Evolutionary conservation across 2,797 vertebrate genomes (phyloP).

Genomic region (Epinephelus coioides): DNA sequence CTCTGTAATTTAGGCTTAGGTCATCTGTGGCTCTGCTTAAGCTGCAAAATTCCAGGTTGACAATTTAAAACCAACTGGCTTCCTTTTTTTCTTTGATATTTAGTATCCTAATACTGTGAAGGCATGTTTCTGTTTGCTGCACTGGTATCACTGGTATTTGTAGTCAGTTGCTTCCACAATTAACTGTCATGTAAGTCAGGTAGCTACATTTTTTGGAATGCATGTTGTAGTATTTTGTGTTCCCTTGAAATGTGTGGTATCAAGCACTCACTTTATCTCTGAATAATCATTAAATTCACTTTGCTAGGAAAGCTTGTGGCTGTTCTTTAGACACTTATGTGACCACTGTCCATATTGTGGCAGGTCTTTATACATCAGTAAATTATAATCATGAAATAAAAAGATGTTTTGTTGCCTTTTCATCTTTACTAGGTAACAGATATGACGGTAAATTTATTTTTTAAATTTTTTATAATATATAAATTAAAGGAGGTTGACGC

Average conservation of each 20-base stretch:
- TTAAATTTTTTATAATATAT: too few relatives aligned
- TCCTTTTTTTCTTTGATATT: background rate
- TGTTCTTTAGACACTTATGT: too few relatives aligned
- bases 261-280: background rate
- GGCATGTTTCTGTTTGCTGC: background rate
- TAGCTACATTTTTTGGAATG: constrained; percentile 10
- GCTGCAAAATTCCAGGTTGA: background rate
- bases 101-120: background rate
- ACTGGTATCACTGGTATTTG: background rate
- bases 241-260: background rate
- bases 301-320: too few relatives aligned
- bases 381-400: too few relatives aligned
- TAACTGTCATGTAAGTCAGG: background rate
- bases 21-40: constrained; percentile 37
- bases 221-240: background rate
- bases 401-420: too few relatives aligned
- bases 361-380: too few relatives aligned
- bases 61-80: background rate
- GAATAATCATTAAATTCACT: too few relatives aligned
- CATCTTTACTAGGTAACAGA: too few relatives aligned
- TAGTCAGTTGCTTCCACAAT: background rate
- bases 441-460: too few relatives aligned
- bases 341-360: too few relatives aligned
- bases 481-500: too few relatives aligned
- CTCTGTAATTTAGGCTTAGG: constrained; percentile 43